Conservation (phyloP, 1,140 invertebrate species). For the Coelopa frigida region DNA sequence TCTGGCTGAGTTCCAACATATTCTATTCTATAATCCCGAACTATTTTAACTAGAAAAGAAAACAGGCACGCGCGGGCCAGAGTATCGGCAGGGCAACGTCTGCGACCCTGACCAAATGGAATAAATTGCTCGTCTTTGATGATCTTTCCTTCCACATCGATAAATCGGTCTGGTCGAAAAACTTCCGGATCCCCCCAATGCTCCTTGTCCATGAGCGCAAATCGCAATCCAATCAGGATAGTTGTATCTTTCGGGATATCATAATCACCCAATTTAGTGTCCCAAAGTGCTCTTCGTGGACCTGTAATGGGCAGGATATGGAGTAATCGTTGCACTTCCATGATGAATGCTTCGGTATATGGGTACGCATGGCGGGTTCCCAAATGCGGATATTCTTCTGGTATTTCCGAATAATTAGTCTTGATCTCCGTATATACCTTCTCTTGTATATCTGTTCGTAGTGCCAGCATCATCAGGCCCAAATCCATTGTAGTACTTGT, state of each 20-base stretch:
- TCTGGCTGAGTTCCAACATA: too few species aligned
- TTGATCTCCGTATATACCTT: conserved; percentile 56
- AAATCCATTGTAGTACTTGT: conserved; percentile 66
- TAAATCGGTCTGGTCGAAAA: conserved; percentile 67
- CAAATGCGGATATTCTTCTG: conserved; percentile 49
- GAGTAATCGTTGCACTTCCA: conserved; percentile 57
- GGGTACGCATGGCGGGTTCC: too few species aligned
- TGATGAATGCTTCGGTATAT: conserved; percentile 55
- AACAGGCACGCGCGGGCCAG: conserved; percentile 66
- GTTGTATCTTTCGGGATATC: conserved; percentile 58
- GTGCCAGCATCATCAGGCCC: conserved; percentile 58
- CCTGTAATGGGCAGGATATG: conserved; percentile 60
- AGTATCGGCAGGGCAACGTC: conserved; percentile 68
- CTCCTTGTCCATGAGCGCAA: conserved; percentile 53
- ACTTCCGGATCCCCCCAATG: conserved; percentile 58
- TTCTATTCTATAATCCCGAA: conserved; percentile 52
- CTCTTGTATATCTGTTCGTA: conserved; percentile 58
- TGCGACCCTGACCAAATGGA: conserved; percentile 61
- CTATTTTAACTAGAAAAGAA: conserved; percentile 60
- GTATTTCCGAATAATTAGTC: too few species aligned
- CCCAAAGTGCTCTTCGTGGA: conserved; percentile 54
- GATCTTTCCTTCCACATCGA: conserved; percentile 42
- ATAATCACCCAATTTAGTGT: conserved; percentile 55
- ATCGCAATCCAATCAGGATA: conserved; percentile 57
- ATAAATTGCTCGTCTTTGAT: conserved; percentile 48